Evolutionary conservation across 2,888 invertebrate genomes (phyloP), one percentile per base, ranked within the genome.

Genomic region (Tipula vernalis): DNA sequence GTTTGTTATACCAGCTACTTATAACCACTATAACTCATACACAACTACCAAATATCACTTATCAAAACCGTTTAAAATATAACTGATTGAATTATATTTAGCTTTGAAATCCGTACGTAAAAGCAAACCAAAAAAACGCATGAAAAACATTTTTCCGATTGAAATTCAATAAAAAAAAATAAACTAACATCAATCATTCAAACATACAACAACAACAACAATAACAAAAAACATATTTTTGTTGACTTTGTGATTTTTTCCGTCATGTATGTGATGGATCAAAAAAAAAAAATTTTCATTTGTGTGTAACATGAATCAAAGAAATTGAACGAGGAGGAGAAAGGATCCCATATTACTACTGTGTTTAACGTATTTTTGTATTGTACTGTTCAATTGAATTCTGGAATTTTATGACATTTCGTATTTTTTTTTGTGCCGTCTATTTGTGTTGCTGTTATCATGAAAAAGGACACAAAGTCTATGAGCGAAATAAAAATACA

Each of bases 261-360:
- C 84, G 84, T 84, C 41, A 39, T 41, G 84, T 84, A 39, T 84
- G 84, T 84, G 84, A 84, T 84, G 84, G 84, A 84, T 84, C 36
- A 84, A 84, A 71, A 71, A 71, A 71, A 71, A 71, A 71, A 51
- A 12, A 36, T 36, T 83, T 84, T 10, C 84, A 84, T 41, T 84
- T 84, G n/a, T 84, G n/a, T 84, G 84, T 84, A 84, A 84, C 39
- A 84, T 84, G 84, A 84, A 84, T 84, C 84, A 84, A 84, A 84
- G 41, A 71, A 71, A 71, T 71, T 71, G 10, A 10, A 71, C 71
- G 71, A 71, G 28, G 71, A 71, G 28, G 28, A 51, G 51, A 71
- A 28, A 51, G 28, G 71, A 71, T 71, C 12, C 71, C 71, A 28
- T 28, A 71, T 71, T 51, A 8, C 12, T 44, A 44, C 44, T 3